These are phyloP conservation scores for Lycocorax pyrrhopterus DNA, from an alignment of 2,113 vertebrate genomes.

Conservation along the genomic window DNA sequence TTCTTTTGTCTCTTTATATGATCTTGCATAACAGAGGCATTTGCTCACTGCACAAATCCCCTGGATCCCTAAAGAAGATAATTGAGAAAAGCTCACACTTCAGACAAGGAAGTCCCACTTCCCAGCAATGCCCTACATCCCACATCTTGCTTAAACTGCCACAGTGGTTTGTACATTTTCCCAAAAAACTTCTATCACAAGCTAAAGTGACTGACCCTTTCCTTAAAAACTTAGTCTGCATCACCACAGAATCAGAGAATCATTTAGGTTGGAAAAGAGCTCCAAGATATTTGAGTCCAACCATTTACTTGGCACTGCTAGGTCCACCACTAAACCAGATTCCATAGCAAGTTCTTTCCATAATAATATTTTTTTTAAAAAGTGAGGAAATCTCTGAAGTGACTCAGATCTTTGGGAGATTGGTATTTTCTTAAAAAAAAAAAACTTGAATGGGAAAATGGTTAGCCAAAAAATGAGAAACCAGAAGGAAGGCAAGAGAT, in stretches of 20 bases:
- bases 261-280: not conserved
- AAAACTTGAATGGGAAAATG: accelerated
- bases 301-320: not conserved
- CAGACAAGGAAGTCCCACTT: not conserved
- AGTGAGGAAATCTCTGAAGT: not conserved
- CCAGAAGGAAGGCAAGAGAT: not conserved
- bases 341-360: not conserved
- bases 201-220: not conserved
- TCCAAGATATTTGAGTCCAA: not conserved
- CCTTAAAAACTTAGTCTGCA: not conserved
- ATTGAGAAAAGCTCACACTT: not conserved
- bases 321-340: not conserved
- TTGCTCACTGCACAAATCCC: not conserved
- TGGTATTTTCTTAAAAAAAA: not conserved
- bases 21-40: not conserved
- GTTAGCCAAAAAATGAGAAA: not conserved
- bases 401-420: not conserved
- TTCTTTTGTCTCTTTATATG: not conserved
- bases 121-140: not conserved
- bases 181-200: not conserved
- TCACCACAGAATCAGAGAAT: not conserved
- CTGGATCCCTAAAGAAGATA: not conserved
- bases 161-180: not conserved
- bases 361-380: not conserved
- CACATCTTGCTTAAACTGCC: not conserved